Conservation (phyloP, 2,888 invertebrate species). For the Acanthosoma haemorrhoidale region DNA sequence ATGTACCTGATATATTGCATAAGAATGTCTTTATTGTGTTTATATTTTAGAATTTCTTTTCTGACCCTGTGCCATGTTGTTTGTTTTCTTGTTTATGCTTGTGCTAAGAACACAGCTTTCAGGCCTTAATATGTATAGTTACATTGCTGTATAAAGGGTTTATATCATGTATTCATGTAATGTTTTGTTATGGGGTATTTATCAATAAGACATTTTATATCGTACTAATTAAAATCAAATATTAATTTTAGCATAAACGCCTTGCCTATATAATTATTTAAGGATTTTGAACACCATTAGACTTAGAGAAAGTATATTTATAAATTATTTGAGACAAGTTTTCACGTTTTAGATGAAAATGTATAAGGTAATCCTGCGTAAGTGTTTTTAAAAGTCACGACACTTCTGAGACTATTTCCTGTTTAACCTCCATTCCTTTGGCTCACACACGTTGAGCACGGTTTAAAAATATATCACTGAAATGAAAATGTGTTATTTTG, state of each 20-base stretch:
- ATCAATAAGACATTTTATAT: neutral
- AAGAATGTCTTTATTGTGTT: neutral
- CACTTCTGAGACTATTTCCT: neutral
- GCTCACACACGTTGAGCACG: too few relatives aligned
- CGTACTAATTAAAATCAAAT: neutral
- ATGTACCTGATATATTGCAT: slow-evolving; percentile 20
- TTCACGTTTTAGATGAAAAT: slow-evolving; percentile 26
- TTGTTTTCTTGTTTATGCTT: neutral
- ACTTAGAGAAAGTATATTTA: slow-evolving; percentile 20
- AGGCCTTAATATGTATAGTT: neutral
- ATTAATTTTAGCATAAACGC: slow-evolving; percentile 8
- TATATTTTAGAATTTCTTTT: neutral
- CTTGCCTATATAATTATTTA: slow-evolving; percentile 15
- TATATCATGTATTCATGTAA: neutral
- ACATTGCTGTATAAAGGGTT: neutral
- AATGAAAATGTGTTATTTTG: neutral
- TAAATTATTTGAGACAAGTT: slow-evolving; percentile 16
- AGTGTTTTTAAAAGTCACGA: neutral
- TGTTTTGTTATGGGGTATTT: neutral
- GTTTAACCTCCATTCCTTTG: too few relatives aligned
- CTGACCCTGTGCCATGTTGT: neutral
- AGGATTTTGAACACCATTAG: slow-evolving; percentile 29
- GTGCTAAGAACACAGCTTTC: slow-evolving; percentile 1
- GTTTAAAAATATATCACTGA: too few relatives aligned
- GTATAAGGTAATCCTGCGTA: neutral